Conservation (phyloP, 2,888 invertebrate genomes). For the Pandemis corylana region DNA sequence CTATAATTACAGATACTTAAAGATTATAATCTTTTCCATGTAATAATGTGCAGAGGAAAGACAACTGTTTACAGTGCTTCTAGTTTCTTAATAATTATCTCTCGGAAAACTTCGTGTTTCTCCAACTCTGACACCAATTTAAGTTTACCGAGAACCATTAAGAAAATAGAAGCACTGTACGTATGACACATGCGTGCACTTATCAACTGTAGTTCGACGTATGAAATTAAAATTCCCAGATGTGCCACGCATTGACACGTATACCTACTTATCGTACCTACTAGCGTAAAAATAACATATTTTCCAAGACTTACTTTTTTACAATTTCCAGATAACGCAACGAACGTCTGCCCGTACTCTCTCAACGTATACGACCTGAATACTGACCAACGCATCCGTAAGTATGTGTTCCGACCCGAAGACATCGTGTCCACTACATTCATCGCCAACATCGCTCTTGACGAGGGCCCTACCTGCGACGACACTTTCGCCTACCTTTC, state of each 20-base stretch:
- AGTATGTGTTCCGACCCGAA: slow-evolving; percentile 88
- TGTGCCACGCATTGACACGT: background rate
- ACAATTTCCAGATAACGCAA: slow-evolving; percentile 74
- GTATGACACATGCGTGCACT: background rate
- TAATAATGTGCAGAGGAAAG: background rate
- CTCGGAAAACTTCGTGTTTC: too few relatives aligned
- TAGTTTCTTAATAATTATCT: too few relatives aligned
- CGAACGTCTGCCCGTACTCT: slow-evolving; percentile 92
- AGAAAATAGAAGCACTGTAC: too few relatives aligned
- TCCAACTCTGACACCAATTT: too few relatives aligned
- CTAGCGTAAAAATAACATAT: too few relatives aligned
- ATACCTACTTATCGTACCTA: too few relatives aligned
- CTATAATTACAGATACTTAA: slow-evolving; percentile 21
- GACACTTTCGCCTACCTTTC: slow-evolving; percentile 92
- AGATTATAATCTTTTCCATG: slow-evolving; percentile 15
- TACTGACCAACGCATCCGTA: slow-evolving; percentile 88
- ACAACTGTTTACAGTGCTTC: background rate
- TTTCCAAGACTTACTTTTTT: background rate
- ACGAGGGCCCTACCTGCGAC: slow-evolving; percentile 89
- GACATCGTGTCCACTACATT: slow-evolving; percentile 92
- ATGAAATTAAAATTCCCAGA: background rate
- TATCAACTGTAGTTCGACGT: background rate
- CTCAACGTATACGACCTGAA: slow-evolving; percentile 91
- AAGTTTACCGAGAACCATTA: too few relatives aligned
- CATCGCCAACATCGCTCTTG: slow-evolving; percentile 94